Percentiles rank a stretch among this genome's conserved stretches.
These are phyloP conservation scores for Nasonia vitripennis DNA, from an alignment of 1,140 invertebrate genomes.

Conservation along the genomic window DNA sequence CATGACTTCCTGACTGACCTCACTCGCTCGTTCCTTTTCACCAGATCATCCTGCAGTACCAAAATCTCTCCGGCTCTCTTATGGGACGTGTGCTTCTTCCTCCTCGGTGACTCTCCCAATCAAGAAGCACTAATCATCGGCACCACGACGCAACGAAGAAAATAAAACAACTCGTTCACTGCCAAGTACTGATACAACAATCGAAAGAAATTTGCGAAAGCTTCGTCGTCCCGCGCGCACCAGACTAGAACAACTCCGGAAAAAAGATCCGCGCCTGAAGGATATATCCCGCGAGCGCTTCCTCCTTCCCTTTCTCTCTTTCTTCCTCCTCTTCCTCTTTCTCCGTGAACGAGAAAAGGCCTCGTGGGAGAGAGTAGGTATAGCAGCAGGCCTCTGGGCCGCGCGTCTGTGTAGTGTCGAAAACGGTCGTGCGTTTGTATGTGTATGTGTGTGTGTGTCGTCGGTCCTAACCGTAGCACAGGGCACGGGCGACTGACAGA, in stretches of 20 bases:
- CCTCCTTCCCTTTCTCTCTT: conserved; percentile 4
- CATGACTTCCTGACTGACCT: conserved; percentile 66
- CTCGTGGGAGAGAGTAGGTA: background rate
- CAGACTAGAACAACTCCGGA: conserved; percentile 1
- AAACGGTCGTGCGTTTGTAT: conserved; percentile 42
- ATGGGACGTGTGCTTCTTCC: conserved; percentile 19
- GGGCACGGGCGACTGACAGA: conserved; percentile 75
- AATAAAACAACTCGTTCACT: background rate
- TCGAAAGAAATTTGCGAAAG: background rate
- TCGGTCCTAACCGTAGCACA: conserved; percentile 75
- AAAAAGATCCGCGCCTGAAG: background rate
- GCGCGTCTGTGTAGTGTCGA: conserved; percentile 27
- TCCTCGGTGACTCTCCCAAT: background rate
- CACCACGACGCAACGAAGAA: too few species aligned
- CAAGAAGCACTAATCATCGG: too few species aligned
- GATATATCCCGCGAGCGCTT: conserved; percentile 41
- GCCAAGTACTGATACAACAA: background rate
- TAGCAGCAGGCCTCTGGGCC: background rate
- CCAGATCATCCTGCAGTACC: conserved; percentile 65
- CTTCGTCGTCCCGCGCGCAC: background rate
- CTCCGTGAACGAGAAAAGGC: background rate
- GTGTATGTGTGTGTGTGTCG: background rate
- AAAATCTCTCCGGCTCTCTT: background rate
- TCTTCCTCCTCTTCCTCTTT: conserved; percentile 2
- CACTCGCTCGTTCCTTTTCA: conserved; percentile 55